phyloP scores from a whole-genome alignment of 1,140 invertebrate species.

The Thereuonema tuberculata region DNA sequence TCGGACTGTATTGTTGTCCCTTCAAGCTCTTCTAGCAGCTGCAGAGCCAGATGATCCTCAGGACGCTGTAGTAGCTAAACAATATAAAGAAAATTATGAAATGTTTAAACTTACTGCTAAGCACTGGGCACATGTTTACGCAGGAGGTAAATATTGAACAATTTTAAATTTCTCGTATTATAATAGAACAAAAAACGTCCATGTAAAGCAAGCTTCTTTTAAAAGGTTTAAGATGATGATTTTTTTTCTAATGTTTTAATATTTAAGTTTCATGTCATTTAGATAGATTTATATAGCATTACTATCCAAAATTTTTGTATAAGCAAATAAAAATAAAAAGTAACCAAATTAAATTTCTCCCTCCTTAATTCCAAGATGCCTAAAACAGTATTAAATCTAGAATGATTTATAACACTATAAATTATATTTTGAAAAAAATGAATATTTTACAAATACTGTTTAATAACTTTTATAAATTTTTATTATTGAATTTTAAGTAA shows the following conservation, averaged over 20 bases:
- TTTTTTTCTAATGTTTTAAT: slow-evolving; percentile 5
- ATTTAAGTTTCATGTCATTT: too few relatives aligned
- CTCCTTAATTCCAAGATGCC: too few relatives aligned
- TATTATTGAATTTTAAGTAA: too few relatives aligned
- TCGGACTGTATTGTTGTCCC: slow-evolving; percentile 80
- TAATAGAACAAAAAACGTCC: not conserved
- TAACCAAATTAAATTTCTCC: too few relatives aligned
- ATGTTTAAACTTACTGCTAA: slow-evolving; percentile 78
- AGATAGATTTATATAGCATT: too few relatives aligned
- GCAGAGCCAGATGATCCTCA: slow-evolving; percentile 95
- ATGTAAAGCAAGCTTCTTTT: slow-evolving; percentile 6
- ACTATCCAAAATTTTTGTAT: too few relatives aligned
- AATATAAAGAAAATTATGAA: slow-evolving; percentile 76
- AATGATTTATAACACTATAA: too few relatives aligned
- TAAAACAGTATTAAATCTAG: too few relatives aligned
- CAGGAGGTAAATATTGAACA: slow-evolving; percentile 43
- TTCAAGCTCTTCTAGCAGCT: slow-evolving; percentile 76
- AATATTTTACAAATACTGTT: too few relatives aligned
- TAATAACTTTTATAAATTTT: too few relatives aligned
- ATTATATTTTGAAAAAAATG: too few relatives aligned
- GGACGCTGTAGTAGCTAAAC: slow-evolving; percentile 92
- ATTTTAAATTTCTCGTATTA: not conserved
- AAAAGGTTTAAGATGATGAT: not conserved
- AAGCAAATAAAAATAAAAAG: too few relatives aligned
- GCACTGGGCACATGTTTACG: slow-evolving; percentile 92